Evolutionary conservation across 2,113 vertebrate species (phyloP), one percentile per base, ranked within the genome.

Genomic region (Merops nubicus): DNA sequence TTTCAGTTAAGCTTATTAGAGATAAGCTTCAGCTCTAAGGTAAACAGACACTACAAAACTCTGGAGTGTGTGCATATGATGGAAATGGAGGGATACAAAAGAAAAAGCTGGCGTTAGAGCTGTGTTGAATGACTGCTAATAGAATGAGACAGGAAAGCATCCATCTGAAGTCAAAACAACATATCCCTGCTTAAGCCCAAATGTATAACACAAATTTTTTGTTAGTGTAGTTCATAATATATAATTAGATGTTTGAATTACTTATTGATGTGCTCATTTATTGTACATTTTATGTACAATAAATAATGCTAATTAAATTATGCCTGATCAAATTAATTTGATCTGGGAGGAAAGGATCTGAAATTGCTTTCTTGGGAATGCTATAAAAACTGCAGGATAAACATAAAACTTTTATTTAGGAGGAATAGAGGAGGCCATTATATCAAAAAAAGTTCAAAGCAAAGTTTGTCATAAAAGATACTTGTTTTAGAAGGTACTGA

Each of bases 251-350:
- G 14, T 15, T 31, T 90, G 28, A 70, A 75, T 11, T n/a, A 59
- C 15, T 74, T 85, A 43, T 54, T 62, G 21, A 75, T 73, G n/a
- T 63, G 31, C 15, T 53, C 15, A 78, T 85, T 90, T 88, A 68
- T 73, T 86, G 14, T 76, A 23, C 25, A 63, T 43, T 31, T 12
- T 3, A 54, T 79, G 47, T 82, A 72, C 34, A 74, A 75, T 15
- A 85, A 96, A 83, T 59, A 86, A 64, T 60, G 22, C 1, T 84
- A 91, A 91, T 93, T 83, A 81, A 89, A 70, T 91, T 91, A 81
- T 82, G n/a, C 19, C 8, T 48, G 16, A 67, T 53, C 5, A 82
- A 89, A 75, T 63, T 75, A 88, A 82, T 81, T 91, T 87, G 28
- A 78, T 82, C 51, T 20, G n/a, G 26, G 57, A 80, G 10, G 10